These are phyloP conservation scores for Nysson spinosus DNA, from an alignment of 2,888 invertebrate species.

Conservation along the genomic window DNA sequence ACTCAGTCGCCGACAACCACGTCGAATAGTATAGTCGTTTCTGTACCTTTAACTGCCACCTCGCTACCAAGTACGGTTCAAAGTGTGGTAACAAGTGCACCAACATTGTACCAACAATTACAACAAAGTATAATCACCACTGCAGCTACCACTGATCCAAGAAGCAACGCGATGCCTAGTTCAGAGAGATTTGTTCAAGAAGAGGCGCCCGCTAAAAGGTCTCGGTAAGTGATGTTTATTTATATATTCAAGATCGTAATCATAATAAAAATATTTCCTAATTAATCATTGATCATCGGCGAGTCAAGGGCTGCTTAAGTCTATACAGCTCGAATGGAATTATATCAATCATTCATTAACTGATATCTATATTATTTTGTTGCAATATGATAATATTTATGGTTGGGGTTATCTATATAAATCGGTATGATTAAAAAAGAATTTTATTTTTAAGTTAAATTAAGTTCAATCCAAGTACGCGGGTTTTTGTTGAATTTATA, in stretches of 20 bases:
- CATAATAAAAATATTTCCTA: background rate
- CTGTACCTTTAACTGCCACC: constrained; percentile 81
- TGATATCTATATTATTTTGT: background rate
- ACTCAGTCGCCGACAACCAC: constrained; percentile 72
- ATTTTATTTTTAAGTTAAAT: no score
- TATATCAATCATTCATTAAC: no score
- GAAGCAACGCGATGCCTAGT: constrained; percentile 71
- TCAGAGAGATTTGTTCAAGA: constrained; percentile 77
- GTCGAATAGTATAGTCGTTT: constrained; percentile 81
- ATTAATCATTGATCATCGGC: no score
- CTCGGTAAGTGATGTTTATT: constrained; percentile 77
- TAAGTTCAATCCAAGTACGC: no score
- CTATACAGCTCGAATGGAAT: no score
- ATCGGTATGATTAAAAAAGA: no score
- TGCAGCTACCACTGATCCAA: constrained; percentile 57
- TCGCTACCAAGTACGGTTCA: constrained; percentile 72
- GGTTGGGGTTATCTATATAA: background rate
- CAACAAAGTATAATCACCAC: constrained; percentile 71
- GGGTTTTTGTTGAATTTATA: background rate
- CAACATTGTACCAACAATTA: constrained; percentile 74
- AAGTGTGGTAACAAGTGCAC: constrained; percentile 69
- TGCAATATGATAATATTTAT: background rate
- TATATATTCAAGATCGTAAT: background rate
- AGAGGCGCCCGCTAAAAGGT: constrained; percentile 77
- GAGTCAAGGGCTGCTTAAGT: no score